phyloP scores from a whole-genome alignment of 2,797 vertebrate species.

The Coilia nasus region DNA sequence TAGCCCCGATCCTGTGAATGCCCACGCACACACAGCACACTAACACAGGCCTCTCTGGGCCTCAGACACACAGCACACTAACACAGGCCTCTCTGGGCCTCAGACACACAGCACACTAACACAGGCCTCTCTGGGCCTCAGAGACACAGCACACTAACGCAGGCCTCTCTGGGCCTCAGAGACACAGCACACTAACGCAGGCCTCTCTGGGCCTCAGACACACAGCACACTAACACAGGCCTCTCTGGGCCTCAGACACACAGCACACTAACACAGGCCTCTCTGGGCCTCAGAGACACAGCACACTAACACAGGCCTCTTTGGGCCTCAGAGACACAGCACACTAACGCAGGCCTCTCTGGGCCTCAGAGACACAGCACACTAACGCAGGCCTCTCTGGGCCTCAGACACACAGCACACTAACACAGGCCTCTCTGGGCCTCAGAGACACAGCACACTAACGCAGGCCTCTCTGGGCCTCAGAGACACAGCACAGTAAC shows the following conservation, averaged over 20 bases:
- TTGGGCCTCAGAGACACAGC: neutral
- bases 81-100: neutral
- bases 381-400: too few species aligned
- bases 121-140: neutral
- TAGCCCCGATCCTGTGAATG: neutral
- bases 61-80: neutral
- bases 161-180: too few species aligned
- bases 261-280: neutral
- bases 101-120: neutral
- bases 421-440: neutral
- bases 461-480: too few species aligned
- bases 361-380: neutral
- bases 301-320: too few species aligned
- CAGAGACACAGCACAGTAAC: neutral
- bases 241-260: neutral
- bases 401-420: neutral
- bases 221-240: neutral
- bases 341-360: neutral
- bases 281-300: neutral
- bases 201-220: neutral
- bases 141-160: too few species aligned
- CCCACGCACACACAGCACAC: neutral
- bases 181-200: neutral
- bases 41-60: neutral
- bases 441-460: neutral